Conservation (phyloP, 2,888 invertebrate genomes). For the Phyllotreta cruciferae region DNA sequence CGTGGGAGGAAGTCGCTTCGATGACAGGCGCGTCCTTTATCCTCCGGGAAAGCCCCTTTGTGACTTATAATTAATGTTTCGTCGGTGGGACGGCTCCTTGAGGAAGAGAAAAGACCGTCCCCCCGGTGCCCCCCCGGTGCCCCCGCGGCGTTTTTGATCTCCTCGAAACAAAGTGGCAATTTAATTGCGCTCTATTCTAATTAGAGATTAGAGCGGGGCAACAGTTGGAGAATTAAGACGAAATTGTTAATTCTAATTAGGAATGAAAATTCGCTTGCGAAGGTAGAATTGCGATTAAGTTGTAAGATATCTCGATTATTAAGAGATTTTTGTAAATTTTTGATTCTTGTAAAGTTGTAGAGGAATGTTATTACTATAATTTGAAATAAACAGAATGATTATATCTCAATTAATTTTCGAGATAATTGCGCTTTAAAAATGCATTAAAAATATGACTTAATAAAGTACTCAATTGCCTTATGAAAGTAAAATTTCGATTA, state of each 20-base stretch:
- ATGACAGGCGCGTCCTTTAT: constrained; percentile 42
- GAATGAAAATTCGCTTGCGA: not conserved
- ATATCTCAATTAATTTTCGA: no score
- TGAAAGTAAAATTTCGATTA: no score
- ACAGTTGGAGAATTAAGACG: constrained; percentile 28
- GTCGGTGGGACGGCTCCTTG: constrained; percentile 46
- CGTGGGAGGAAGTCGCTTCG: constrained; percentile 52
- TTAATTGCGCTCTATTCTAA: constrained; percentile 34
- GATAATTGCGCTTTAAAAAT: no score
- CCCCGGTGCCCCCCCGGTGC: not conserved
- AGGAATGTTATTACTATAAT: no score
- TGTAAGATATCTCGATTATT: no score
- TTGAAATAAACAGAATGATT: no score
- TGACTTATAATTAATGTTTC: constrained; percentile 54
- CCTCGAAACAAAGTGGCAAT: constrained; percentile 32
- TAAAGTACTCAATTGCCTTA: no score
- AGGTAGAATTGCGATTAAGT: no score
- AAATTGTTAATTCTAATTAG: constrained; percentile 29
- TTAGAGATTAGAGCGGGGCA: constrained; percentile 18
- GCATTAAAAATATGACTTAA: no score
- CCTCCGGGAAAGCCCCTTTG: constrained; percentile 44
- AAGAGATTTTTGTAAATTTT: no score
- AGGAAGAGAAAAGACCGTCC: constrained; percentile 20
- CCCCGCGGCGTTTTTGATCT: constrained; percentile 22
- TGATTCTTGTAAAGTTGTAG: no score